phyloP scores from a whole-genome alignment of 2,888 invertebrate genomes.

The Cosmopolites sordidus region DNA sequence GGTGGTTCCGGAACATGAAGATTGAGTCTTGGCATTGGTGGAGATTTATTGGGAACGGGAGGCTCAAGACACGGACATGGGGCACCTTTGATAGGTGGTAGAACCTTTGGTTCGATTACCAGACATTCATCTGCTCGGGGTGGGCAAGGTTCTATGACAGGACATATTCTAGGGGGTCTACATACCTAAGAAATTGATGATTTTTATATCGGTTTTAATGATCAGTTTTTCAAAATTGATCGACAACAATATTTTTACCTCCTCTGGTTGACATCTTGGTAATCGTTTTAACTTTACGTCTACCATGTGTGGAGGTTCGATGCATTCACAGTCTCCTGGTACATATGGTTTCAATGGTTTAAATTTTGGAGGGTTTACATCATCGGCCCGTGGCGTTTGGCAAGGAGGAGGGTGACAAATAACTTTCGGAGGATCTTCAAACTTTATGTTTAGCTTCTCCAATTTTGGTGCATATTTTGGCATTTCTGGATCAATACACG shows the following conservation, averaged over 20 bases:
- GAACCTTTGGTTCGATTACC: slow-evolving; percentile 12
- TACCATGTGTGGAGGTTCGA: slow-evolving; percentile 28
- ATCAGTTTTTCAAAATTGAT: background rate
- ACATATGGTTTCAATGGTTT: slow-evolving; percentile 19
- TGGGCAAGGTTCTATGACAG: slow-evolving; percentile 20
- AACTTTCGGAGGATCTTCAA: slow-evolving; percentile 29
- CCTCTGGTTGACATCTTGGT: slow-evolving; percentile 20
- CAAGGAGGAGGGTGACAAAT: slow-evolving; percentile 13
- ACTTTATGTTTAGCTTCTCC: slow-evolving; percentile 24
- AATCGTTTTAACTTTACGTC: slow-evolving; percentile 25
- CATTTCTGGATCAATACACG: slow-evolving; percentile 28
- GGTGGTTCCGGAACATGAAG: slow-evolving; percentile 27
- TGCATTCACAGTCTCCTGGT: slow-evolving; percentile 27
- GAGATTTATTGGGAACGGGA: slow-evolving; percentile 18
- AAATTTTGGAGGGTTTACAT: slow-evolving; percentile 13
- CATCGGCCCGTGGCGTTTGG: slow-evolving; percentile 20
- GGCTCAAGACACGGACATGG: slow-evolving; percentile 18
- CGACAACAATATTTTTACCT: slow-evolving; percentile 14
- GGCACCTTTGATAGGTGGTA: slow-evolving; percentile 11
- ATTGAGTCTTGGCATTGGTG: slow-evolving; percentile 26
- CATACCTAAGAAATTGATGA: slow-evolving; percentile 14
- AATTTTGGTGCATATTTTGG: slow-evolving; percentile 26
- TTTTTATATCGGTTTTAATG: background rate
- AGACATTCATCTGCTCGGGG: slow-evolving; percentile 29
- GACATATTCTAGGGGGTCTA: slow-evolving; percentile 18